phyloP scores from a whole-genome alignment of 2,113 vertebrate species.

The Ciconia maguari region DNA sequence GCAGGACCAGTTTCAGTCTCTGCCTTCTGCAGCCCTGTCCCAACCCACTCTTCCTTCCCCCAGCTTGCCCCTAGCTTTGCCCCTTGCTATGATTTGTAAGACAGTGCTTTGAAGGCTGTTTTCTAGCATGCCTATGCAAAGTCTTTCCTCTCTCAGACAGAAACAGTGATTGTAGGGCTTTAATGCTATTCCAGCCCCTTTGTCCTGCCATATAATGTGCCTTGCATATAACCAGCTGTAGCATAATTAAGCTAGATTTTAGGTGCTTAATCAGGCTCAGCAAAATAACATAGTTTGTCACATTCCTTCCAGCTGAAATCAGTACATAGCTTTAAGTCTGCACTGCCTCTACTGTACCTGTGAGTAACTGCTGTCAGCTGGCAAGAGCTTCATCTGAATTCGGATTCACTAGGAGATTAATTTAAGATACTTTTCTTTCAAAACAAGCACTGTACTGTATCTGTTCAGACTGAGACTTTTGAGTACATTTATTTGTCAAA shows the following conservation, averaged over 20 bases:
- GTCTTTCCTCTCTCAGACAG: neutral
- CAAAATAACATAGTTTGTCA: conserved; percentile 35
- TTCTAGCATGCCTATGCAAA: neutral
- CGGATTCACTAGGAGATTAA: conserved; percentile 8
- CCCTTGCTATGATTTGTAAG: neutral
- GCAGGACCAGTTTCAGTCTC: neutral
- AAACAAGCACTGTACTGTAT: conserved; percentile 11
- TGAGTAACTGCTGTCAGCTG: conserved; percentile 56
- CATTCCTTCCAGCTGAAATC: conserved; percentile 56
- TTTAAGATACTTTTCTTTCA: conserved; percentile 35
- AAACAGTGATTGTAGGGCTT: neutral
- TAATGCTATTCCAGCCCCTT: neutral
- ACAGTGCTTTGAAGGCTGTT: neutral
- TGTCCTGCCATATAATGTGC: neutral
- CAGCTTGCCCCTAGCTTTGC: neutral
- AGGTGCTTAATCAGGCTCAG: conserved; percentile 44
- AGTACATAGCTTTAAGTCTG: conserved; percentile 34
- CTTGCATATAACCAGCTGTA: conserved; percentile 19
- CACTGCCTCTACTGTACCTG: conserved; percentile 62
- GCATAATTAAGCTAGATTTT: conserved; percentile 48
- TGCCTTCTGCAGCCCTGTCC: neutral
- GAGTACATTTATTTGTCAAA: conserved; percentile 38
- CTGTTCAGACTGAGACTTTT: conserved; percentile 2
- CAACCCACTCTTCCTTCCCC: neutral
- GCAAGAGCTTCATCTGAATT: conserved; percentile 30